Conservation (phyloP, 2,888 invertebrate species). For the Mimas tiliae region DNA sequence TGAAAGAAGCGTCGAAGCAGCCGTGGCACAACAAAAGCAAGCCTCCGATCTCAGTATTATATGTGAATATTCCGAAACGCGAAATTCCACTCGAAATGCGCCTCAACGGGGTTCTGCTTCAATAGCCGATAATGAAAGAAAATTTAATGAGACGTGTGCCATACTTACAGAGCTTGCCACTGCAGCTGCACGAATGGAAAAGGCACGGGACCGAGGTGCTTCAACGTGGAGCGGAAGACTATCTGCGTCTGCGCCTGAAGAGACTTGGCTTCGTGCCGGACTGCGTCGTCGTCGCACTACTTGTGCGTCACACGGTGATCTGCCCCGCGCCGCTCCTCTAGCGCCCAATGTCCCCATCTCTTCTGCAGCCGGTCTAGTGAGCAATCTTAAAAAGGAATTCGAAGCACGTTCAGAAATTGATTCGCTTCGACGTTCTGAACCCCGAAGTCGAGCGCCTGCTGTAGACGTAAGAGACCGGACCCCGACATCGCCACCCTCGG, state of each 20-base stretch:
- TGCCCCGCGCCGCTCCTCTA: constrained; percentile 60
- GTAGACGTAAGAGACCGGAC: constrained; percentile 46
- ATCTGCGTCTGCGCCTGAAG: constrained; percentile 87
- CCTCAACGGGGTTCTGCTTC: constrained; percentile 41
- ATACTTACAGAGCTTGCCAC: constrained; percentile 84
- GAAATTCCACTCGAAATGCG: constrained; percentile 36
- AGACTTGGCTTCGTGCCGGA: constrained; percentile 77
- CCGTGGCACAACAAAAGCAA: constrained; percentile 45
- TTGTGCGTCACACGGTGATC: constrained; percentile 72
- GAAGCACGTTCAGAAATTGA: constrained; percentile 86
- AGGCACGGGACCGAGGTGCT: constrained; percentile 65
- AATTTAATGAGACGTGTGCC: constrained; percentile 85
- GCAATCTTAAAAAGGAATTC: constrained; percentile 94
- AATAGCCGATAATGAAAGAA: constrained; percentile 71
- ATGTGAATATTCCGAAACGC: constrained; percentile 63
- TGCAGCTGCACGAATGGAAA: constrained; percentile 70
- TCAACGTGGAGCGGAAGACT: constrained; percentile 79
- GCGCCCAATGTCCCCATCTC: constrained; percentile 44
- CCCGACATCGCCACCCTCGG: constrained; percentile 89
- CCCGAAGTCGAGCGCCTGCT: constrained; percentile 46
- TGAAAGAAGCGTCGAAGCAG: constrained; percentile 20
- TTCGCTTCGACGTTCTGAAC: constrained; percentile 45
- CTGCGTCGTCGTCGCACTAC: constrained; percentile 72
- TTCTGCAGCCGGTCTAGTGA: constrained; percentile 89
- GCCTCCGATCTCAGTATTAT: constrained; percentile 69